Conservation (phyloP, 2,113 vertebrate genomes). For the Neotragus pygmaeus region DNA sequence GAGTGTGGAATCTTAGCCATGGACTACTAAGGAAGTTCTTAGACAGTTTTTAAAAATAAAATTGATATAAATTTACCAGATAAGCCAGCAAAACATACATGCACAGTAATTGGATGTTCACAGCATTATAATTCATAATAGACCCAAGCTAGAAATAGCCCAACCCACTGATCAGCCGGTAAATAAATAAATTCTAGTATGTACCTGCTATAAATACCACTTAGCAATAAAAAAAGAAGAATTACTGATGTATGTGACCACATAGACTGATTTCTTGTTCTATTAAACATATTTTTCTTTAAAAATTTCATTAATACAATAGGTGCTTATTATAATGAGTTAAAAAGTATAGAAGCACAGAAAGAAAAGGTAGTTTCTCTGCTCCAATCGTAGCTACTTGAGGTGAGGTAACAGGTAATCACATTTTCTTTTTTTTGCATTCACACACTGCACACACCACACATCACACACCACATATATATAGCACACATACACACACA, state of each 20-base stretch:
- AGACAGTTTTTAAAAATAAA: background rate
- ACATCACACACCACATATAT: background rate
- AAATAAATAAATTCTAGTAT: background rate
- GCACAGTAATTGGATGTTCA: background rate
- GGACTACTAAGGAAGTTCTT: background rate
- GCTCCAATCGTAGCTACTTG: background rate
- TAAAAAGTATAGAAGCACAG: background rate
- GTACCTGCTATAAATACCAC: background rate
- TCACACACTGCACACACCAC: background rate
- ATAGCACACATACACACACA: background rate
- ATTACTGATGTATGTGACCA: background rate
- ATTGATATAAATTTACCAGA: background rate
- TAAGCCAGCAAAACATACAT: background rate
- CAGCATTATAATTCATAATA: background rate
- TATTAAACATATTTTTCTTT: background rate
- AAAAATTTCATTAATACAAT: background rate
- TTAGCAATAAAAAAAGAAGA: background rate
- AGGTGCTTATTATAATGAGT: background rate
- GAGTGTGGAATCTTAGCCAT: background rate
- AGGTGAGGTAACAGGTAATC: background rate
- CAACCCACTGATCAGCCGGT: background rate
- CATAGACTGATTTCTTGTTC: background rate
- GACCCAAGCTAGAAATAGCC: background rate
- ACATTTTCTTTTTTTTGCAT: background rate
- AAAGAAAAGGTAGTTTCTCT: background rate